phyloP scores from a whole-genome alignment of 2,113 vertebrate genomes.

The Etia nguti region DNA sequence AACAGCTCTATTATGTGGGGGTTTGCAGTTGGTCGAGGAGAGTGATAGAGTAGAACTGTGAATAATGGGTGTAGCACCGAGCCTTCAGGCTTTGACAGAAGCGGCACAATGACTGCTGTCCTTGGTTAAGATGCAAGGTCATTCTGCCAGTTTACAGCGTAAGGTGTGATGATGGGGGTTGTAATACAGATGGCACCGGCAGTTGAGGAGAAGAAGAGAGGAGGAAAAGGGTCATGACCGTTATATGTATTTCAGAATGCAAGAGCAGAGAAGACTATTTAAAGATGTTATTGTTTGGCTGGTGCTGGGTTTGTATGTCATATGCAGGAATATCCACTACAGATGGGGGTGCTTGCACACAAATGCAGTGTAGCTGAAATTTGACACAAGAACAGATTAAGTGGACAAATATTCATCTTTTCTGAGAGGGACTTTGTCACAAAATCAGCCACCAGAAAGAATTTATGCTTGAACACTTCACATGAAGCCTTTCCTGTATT shows the following conservation, averaged over 20 bases:
- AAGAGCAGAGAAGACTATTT: neutral
- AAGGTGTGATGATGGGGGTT: neutral
- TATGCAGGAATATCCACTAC: neutral
- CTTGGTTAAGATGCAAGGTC: neutral
- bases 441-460: neutral
- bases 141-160: neutral
- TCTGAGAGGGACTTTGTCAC: neutral
- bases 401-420: neutral
- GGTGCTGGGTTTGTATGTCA: neutral
- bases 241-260: neutral
- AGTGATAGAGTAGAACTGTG: neutral
- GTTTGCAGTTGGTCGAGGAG: neutral
- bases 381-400: neutral
- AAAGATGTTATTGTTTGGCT: neutral
- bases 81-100: slow-evolving; percentile 5
- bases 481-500: neutral
- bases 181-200: neutral
- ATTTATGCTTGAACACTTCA: neutral
- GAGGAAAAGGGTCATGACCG: neutral
- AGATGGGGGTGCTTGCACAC: neutral
- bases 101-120: neutral
- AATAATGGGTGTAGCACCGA: slow-evolving; percentile 6
- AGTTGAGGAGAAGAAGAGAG: neutral
- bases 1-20: neutral
- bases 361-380: neutral